Conservation (phyloP, 2,797 vertebrate species). For the Diglossa cyanea region DNA sequence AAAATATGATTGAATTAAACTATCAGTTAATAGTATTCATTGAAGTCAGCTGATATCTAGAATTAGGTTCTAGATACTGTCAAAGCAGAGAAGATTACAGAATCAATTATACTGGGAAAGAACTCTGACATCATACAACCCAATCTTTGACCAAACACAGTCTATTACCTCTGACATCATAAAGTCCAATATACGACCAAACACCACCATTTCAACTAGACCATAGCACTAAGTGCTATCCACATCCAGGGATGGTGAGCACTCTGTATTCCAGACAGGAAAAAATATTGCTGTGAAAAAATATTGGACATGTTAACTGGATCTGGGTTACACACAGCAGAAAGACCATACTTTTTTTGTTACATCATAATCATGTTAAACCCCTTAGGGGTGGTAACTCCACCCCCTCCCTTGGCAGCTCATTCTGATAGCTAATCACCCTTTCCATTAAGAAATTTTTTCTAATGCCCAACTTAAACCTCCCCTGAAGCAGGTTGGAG, state of each 20-base stretch:
- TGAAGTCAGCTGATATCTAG: background rate
- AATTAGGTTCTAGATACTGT: background rate
- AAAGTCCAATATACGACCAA: background rate
- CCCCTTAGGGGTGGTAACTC: background rate
- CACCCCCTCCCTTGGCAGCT: background rate
- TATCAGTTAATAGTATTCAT: background rate
- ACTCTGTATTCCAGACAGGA: background rate
- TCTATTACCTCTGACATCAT: background rate
- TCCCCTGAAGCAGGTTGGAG: background rate
- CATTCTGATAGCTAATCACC: rapidly evolving
- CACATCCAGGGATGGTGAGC: background rate
- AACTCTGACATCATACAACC: background rate
- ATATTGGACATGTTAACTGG: background rate
- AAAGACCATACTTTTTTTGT: background rate
- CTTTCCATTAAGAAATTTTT: background rate
- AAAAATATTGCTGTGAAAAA: background rate
- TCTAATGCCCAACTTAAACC: background rate
- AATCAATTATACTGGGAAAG: background rate
- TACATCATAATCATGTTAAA: background rate
- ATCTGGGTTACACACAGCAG: background rate
- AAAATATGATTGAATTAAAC: background rate
- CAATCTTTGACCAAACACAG: background rate
- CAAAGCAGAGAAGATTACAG: background rate
- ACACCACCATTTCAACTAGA: background rate
- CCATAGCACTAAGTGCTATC: no score